Conservation (phyloP, 53 echinoderm and acorn worm genomes). For the Antedon mediterranea region DNA sequence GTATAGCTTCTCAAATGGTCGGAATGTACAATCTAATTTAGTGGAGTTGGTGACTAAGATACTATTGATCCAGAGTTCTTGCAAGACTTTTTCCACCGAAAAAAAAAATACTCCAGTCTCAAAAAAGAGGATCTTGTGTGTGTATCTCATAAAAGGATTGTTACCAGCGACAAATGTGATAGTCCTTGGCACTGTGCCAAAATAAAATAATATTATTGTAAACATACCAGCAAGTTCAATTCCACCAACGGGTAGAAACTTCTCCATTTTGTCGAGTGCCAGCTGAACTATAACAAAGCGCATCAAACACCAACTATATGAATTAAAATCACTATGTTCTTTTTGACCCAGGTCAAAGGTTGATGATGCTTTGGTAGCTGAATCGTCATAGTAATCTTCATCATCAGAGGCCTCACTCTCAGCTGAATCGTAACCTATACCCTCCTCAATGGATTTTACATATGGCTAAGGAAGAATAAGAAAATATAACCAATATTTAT, state of each 20-base stretch:
- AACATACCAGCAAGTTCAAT: constrained; percentile 82
- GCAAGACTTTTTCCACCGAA: too few relatives aligned
- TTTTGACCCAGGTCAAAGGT: constrained; percentile 21
- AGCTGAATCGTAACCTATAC: constrained; percentile 79
- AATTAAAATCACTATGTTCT: constrained; percentile 66
- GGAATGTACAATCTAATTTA: too few relatives aligned
- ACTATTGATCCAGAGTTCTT: too few relatives aligned
- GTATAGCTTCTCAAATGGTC: too few relatives aligned
- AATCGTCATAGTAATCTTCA: constrained; percentile 35
- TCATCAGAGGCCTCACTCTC: constrained; percentile 79
- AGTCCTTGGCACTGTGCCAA: too few relatives aligned
- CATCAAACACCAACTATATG: constrained; percentile 98
- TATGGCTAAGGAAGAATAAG: constrained; percentile 39
- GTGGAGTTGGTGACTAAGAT: too few relatives aligned
- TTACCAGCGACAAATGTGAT: too few relatives aligned
- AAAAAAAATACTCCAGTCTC: too few relatives aligned
- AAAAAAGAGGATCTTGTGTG: too few relatives aligned
- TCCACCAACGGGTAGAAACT: constrained; percentile 62
- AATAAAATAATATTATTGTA: neutral
- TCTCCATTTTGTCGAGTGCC: constrained; percentile 56
- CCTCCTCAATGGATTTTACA: constrained; percentile 47
- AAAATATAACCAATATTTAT: too few relatives aligned
- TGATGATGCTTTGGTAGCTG: constrained; percentile 5
- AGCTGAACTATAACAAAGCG: constrained; percentile 65
- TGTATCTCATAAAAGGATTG: too few relatives aligned